A percentile compares a stretch with the other conserved stretches of the same genome.
Conservation (phyloP, 2,113 vertebrate species). For the Paratilapia polleni region DNA sequence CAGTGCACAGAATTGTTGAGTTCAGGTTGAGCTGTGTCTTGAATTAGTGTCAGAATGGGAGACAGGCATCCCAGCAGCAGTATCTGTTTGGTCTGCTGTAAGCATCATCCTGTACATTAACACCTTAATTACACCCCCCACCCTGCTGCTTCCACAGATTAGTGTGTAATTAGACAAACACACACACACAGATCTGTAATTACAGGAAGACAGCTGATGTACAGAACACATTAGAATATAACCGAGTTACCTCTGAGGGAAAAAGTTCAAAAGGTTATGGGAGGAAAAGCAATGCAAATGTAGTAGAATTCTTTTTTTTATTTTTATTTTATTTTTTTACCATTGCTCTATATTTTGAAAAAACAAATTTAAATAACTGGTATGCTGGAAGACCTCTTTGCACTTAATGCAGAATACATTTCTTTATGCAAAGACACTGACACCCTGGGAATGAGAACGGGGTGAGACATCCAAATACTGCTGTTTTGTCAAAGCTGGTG, state of each 20-base stretch:
- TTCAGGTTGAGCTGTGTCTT: neutral
- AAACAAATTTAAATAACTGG: no score
- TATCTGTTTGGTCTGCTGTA: neutral
- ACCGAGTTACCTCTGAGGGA: slow-evolving; percentile 8
- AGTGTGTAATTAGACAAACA: neutral
- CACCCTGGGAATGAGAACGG: neutral
- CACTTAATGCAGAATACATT: neutral
- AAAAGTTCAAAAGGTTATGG: slow-evolving; percentile 2
- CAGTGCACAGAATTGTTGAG: neutral
- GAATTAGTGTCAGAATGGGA: neutral
- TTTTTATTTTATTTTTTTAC: no score
- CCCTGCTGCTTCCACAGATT: neutral
- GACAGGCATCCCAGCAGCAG: neutral
- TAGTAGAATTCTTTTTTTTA: no score
- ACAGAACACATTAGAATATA: slow-evolving; percentile 39
- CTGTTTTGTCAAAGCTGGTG: neutral
- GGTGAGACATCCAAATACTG: neutral
- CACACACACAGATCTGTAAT: neutral
- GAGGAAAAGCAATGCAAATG: slow-evolving; percentile 4
- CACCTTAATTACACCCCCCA: neutral
- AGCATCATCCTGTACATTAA: neutral
- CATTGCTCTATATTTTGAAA: neutral
- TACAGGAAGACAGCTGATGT: slow-evolving; percentile 38
- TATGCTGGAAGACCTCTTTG: neutral
- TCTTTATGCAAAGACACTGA: neutral